These are phyloP conservation scores for Hypena proboscidalis DNA, from an alignment of 2,888 invertebrate species.

Conservation along the genomic window DNA sequence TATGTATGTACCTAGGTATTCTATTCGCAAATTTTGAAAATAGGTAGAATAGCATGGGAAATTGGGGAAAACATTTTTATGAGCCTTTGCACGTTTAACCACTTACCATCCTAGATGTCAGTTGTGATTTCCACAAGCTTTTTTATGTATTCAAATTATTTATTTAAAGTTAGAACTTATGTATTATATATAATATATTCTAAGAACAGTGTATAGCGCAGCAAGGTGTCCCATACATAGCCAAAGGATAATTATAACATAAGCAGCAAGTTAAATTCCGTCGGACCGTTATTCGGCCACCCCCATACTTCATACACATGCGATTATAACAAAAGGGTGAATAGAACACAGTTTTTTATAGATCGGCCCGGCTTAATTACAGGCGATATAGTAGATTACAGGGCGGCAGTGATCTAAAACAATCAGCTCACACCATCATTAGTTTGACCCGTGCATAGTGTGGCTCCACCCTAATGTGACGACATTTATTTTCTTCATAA, in stretches of 20 bases:
- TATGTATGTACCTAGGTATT: too few species aligned
- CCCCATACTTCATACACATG: conserved; percentile 62
- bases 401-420: conserved; percentile 82
- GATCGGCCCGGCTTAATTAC: conserved; percentile 71
- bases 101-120: too few species aligned
- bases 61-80: too few species aligned
- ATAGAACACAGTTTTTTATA: conserved; percentile 67
- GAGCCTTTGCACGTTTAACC: too few species aligned
- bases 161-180: too few species aligned
- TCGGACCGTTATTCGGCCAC: conserved; percentile 54
- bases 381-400: conserved; percentile 76
- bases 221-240: not conserved
- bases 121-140: too few species aligned
- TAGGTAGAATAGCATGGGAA: too few species aligned
- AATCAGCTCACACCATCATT: conserved; percentile 78
- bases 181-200: too few species aligned
- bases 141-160: not conserved
- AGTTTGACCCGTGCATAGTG: conserved; percentile 63
- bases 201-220: too few species aligned
- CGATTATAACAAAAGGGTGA: conserved; percentile 73
- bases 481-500: conserved; percentile 66
- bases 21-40: too few species aligned
- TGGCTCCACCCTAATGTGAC: conserved; percentile 75
- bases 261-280: conserved; percentile 29
- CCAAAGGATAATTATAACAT: conserved; percentile 3